Base-by-base conservation (phyloP, 2,888 invertebrate species). In the Melitaea athalia region DNA sequence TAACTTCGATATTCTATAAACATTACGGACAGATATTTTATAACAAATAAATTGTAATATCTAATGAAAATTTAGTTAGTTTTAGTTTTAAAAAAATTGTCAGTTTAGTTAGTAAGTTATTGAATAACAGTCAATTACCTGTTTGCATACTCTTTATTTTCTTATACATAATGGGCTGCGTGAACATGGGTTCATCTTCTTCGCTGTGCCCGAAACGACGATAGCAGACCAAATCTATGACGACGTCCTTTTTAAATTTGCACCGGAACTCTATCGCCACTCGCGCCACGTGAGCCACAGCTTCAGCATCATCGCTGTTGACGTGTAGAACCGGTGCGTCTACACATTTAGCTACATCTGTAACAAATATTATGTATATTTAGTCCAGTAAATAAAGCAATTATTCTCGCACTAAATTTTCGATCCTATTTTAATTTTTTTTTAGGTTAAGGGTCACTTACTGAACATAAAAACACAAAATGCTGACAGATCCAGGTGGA, bases 291-390 rank as follows among this genome's bases (percentile, higher is more conserved):
- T 97, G 96, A 81, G 97, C 95, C 53, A 98, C 98, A 14, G 98
- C 97, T 82, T 98, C 98, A 0, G 98, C 97, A 87, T 98, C 97
- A 85, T 99, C 98, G 12, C 95, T 97, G 84, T 99, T 99, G 24
- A 99, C 99, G 86, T 99, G 99, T 91, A 99, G 95, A 72, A 99
- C 97, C 0, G 99, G 99, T 12, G 98, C 97, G 81, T 97, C 97
- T 14, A 98, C 96, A 62, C 97, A 96, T 77, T 98, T 95, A 0
- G 97, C 98, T 63, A 98, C 96, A 86, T 99, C 95, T 89, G 77
- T 38, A 17, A 31, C 49, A 52, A 50, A 14, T 15, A 62, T 31
- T 33, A 7, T 5, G 17, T n/a, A 52, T 52, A n/a, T 50, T 17
- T 38, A 38, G 0, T 42, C 5, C n/a, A 33, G n/a, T 5, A 12